phyloP scores from a whole-genome alignment of 1,140 invertebrate genomes.

The Drusus annulatus region DNA sequence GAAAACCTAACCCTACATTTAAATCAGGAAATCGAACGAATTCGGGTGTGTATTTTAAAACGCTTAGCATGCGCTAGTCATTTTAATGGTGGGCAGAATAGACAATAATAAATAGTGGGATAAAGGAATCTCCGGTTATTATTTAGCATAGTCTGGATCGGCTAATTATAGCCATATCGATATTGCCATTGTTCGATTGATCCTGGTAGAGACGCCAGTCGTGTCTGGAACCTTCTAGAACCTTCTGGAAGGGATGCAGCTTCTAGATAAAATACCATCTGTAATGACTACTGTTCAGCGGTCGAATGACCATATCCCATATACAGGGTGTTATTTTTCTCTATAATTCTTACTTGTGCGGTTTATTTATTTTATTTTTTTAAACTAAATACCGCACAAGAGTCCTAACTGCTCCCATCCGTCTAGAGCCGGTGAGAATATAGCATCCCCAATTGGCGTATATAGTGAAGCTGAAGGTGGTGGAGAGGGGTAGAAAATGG shows the following conservation, averaged over 20 bases:
- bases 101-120: conserved; percentile 11
- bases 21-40: conserved; percentile 25
- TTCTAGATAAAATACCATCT: not conserved
- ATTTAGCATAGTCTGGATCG: conserved; percentile 39
- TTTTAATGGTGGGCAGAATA: not conserved
- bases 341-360: not conserved
- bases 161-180: conserved; percentile 50
- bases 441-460: no score
- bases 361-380: not conserved
- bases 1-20: not conserved
- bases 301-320: not conserved
- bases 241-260: not conserved
- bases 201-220: conserved; percentile 41
- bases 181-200: conserved; percentile 56
- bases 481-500: no score
- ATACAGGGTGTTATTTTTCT: not conserved
- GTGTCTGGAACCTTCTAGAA: conserved; percentile 36
- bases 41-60: conserved; percentile 21
- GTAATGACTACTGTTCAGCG: conserved; percentile 40
- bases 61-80: conserved; percentile 39
- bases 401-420: no score
- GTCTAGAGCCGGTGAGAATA: no score
- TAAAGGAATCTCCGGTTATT: not conserved
- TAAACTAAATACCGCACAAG: not conserved
- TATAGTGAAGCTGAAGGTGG: no score